Base-by-base conservation (phyloP, 2,797 vertebrate genomes). In the Sternarchorhynchus goeldii region DNA sequence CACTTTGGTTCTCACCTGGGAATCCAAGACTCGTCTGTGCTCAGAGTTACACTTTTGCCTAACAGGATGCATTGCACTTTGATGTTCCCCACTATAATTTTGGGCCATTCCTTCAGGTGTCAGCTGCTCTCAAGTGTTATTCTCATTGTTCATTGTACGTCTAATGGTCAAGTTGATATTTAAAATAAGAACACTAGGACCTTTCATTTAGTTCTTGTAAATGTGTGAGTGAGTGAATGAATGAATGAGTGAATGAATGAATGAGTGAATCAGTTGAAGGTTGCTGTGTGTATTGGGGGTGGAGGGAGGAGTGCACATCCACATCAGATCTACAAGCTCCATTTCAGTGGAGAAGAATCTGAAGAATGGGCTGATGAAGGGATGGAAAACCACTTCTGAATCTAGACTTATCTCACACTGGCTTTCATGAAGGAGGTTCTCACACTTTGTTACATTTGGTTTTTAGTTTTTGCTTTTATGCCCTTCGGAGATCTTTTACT, bases 21-120 rank as follows among this genome's bases (percentile, higher is more conserved):
- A 76, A 80, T 82, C 76, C 76, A 78, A 79, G 75, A 41, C 56
- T 65, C 4, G 21, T 34, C 36, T 72, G 41, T 36, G 34, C 62
- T 56, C 73, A 50, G 57, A 77, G 77, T 63, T 63, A 67, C 69
- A 66, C 81, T 75, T 81, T 79, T 65, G 72, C 74, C 63, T 80
- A 36, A 45, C 34, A 65, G 68, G 76, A 77, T 56, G 14, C 41
- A 16, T 79, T 78, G 63, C 64, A 84, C 79, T 85, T 83, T 85
- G 82, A 84, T 69, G 62, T 66, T 76, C 78, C 56, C 57, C 55
- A 6, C 25, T 31, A 72, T 82, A 71, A 81, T 84, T 82, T 85
- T 78, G 83, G 79, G 76, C 75, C 45, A 57, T 74, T 80, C 69
- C 78, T 81, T 62, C 25, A 79, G 81, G 31, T 60, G 75, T 81